A percentile compares a stretch with the other conserved stretches of the same genome.
Evolutionary conservation across 2,888 invertebrate species (phyloP).

Genomic region (Diarsia dahlii): DNA sequence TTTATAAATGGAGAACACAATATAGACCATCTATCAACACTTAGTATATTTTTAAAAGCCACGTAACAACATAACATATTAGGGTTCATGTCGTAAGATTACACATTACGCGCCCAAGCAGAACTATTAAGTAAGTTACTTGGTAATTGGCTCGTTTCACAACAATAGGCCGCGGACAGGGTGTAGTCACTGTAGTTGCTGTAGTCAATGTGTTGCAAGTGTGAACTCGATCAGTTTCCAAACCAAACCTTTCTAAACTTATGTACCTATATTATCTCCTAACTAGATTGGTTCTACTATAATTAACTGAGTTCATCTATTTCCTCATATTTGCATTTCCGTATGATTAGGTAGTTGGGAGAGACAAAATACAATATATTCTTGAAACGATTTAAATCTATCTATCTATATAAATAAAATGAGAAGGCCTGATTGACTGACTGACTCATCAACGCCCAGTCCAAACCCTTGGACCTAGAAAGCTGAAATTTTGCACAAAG

Average conservation of each 20-base stretch:
- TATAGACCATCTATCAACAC: not conserved
- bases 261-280: not conserved
- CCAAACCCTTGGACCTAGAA: too few species aligned
- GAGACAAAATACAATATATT: not conserved
- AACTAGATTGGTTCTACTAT: not conserved
- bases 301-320: not conserved
- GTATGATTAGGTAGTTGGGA: too few species aligned
- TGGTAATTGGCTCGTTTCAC: constrained; percentile 8
- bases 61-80: not conserved
- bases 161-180: not conserved
- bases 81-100: constrained; percentile 30
- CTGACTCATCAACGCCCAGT: too few species aligned
- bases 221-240: not conserved
- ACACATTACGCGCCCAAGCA: constrained; percentile 5
- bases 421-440: too few species aligned
- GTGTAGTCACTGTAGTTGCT: not conserved
- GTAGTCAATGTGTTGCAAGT: constrained; percentile 3
- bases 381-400: not conserved
- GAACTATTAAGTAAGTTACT: constrained; percentile 13
- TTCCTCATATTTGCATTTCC: not conserved
- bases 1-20: not conserved
- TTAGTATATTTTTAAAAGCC: not conserved
- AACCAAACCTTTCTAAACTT: not conserved
- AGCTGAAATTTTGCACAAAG: too few species aligned
- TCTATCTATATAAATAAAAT: too few species aligned